Base-by-base conservation (phyloP, 2,113 vertebrate genomes). In the Procavia capensis region DNA sequence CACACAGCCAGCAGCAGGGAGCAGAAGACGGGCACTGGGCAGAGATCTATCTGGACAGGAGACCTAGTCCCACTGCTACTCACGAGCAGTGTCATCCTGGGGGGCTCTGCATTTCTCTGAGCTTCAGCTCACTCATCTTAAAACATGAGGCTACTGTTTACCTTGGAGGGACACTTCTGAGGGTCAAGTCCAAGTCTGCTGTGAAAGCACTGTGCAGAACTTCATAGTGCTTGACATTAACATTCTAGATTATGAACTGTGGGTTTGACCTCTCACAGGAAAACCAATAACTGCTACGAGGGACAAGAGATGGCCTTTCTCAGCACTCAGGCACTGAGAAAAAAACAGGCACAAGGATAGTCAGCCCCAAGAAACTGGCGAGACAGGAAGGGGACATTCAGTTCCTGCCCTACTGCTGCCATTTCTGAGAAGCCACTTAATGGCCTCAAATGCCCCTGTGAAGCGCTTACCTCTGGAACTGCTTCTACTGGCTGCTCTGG, bases 261-360 rank as follows among this genome's bases (percentile, higher is more conserved):
- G 57, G 19, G 68, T 41, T 36, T 63, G 72, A 39, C 11, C 66
- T 86, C 47, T 64, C 80, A 95, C 31, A 94, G 66, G 66, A 57
- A 85, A 87, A 43, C 16, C n/a, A 68, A 13, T 19, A 36, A 89
- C 70, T 79, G 72, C 59, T 29, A 10, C 68, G 50, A 85, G 95
- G n/a, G 54, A 79, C 24, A 85, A 68, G 45, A 36, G 3, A 34
- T 2, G 6, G n/a, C 31, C 17, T 39, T 87, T 87, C 85, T 16
- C 34, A 89, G 22, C 88, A 50, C 20, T 84, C 64, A 85, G 50
- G 87, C 27, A 41, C 25, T 29, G 39, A 84, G 81, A 61, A 78
- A 41, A 20, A 88, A 43, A n/a, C 1, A 25, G 14, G 57, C 25
- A 75, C 29, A 61, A 24, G 25, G 17, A 25, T 10, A 19, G 34